Conservation (phyloP, 2,797 vertebrate species). For the Phaenicophaeus curvirostris region DNA sequence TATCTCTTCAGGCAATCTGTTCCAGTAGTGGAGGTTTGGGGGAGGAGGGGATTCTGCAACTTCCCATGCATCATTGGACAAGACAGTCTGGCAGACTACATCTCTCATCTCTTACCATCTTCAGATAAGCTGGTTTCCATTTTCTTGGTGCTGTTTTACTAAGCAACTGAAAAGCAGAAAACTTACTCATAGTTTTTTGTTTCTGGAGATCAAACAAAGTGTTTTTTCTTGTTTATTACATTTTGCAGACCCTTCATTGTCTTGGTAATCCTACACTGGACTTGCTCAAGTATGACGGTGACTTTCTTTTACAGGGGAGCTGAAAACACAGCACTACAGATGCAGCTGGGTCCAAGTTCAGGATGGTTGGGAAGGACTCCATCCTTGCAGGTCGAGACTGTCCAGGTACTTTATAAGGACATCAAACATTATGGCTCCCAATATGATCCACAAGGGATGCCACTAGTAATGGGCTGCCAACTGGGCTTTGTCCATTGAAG, state of each 20-base stretch:
- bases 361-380: neutral
- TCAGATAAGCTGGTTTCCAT: neutral
- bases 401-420: neutral
- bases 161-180: neutral
- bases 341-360: neutral
- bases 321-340: rapidly evolving
- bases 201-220: neutral
- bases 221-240: neutral
- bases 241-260: neutral
- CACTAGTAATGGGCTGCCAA: neutral
- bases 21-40: neutral
- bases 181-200: neutral
- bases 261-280: neutral
- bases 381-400: neutral
- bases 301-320: neutral
- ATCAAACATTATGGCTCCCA: neutral
- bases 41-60: neutral
- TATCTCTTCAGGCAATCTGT: neutral
- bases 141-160: neutral
- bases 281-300: neutral
- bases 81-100: neutral
- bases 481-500: neutral
- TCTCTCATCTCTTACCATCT: neutral
- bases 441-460: neutral
- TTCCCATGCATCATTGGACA: neutral